Evolutionary conservation across 2,113 vertebrate species (phyloP).

Genomic region (Lophochroa leadbeateri): DNA sequence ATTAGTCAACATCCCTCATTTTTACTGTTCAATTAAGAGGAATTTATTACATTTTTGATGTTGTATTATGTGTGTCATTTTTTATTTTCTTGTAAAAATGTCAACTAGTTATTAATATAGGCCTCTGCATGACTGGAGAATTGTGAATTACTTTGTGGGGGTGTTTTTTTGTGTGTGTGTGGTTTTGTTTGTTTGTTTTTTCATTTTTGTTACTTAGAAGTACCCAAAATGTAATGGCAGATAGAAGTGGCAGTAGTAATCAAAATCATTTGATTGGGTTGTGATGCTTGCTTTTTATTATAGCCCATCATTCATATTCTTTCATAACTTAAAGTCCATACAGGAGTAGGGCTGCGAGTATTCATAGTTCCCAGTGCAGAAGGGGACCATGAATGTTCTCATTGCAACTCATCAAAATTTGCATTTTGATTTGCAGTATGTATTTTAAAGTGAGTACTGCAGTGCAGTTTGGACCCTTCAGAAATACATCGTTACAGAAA

Average conservation of each 20-base stretch:
- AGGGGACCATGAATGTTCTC: background rate
- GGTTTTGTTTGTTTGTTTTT: background rate
- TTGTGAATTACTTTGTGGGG: background rate
- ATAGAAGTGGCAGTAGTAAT: background rate
- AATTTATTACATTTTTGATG: background rate
- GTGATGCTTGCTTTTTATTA: background rate
- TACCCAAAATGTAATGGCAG: background rate
- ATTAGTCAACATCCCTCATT: background rate
- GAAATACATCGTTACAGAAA: background rate
- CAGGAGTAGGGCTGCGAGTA: background rate
- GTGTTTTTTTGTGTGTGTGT: background rate
- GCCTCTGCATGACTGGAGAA: background rate
- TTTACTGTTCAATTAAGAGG: background rate
- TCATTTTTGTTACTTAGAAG: background rate
- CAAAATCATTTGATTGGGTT: background rate
- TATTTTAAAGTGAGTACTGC: background rate
- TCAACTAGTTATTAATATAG: background rate
- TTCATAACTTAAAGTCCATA: background rate
- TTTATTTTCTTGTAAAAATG: background rate
- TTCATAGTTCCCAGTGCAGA: background rate
- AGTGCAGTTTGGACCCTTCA: background rate
- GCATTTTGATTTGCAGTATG: background rate
- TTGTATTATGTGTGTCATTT: background rate
- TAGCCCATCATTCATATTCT: background rate
- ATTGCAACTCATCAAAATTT: background rate